Evolutionary conservation across 1,140 invertebrate species (phyloP).

Genomic region (Pseudomyrmex cubaensis): DNA sequence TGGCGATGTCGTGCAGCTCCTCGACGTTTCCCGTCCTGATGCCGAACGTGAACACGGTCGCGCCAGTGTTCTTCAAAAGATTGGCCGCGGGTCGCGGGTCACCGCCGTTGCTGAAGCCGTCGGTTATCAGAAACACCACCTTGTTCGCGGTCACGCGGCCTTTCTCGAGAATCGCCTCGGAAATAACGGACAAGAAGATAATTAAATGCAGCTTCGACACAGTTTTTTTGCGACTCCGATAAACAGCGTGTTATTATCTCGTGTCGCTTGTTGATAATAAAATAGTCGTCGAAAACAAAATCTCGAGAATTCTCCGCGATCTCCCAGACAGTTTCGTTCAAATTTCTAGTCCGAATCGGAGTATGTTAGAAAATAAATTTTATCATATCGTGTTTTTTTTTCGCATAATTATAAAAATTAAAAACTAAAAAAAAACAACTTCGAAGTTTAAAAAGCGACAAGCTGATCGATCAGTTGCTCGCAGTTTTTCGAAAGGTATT

Average conservation of each 20-base stretch:
- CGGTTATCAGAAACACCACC: conserved; percentile 89
- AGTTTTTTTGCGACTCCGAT: background rate
- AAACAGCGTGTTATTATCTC: background rate
- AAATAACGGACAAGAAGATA: background rate
- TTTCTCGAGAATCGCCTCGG: conserved; percentile 86
- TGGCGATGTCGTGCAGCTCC: conserved; percentile 89
- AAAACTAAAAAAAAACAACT: too few species aligned
- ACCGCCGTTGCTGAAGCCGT: conserved; percentile 91
- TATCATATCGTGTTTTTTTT: too few species aligned
- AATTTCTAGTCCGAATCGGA: too few species aligned
- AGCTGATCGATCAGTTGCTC: too few species aligned
- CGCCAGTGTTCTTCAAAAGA: conserved; percentile 85
- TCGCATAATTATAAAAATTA: too few species aligned
- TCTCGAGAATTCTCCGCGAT: too few species aligned
- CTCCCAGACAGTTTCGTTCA: too few species aligned
- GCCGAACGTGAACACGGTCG: conserved; percentile 89
- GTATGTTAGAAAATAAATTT: too few species aligned
- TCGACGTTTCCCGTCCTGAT: conserved; percentile 89
- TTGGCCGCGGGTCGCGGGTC: conserved; percentile 88
- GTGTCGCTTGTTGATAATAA: too few species aligned
- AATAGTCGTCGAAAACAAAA: too few species aligned
- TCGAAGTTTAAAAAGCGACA: too few species aligned
- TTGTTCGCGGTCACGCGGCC: conserved; percentile 86
- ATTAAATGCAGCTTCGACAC: background rate
- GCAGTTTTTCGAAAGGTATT: too few species aligned